Evolutionary conservation across 2,888 invertebrate species (phyloP).

Genomic region (Netelia fuscicornis): DNA sequence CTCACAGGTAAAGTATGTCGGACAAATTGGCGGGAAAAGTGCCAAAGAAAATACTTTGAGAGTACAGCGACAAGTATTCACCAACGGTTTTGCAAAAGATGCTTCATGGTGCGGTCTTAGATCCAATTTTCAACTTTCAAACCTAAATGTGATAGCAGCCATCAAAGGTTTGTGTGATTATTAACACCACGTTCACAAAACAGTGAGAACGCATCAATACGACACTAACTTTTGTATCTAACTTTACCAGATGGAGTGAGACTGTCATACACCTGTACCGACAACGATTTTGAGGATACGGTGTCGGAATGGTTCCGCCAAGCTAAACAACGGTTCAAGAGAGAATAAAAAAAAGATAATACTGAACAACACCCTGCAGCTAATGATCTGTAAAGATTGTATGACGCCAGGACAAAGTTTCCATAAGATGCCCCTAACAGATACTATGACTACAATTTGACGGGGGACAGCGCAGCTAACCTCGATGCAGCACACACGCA

Average conservation of each 20-base stretch:
- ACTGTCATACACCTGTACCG: not conserved
- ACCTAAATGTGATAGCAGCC: not conserved
- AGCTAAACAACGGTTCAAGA: no score
- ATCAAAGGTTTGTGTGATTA: not conserved
- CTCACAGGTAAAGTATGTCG: not conserved
- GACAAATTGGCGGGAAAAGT: not conserved
- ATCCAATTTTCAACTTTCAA: slow-evolving; percentile 1
- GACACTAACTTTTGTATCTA: slow-evolving; percentile 3
- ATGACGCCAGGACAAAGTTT: no score
- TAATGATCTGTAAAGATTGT: no score
- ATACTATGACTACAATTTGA: no score
- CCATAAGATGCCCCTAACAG: no score
- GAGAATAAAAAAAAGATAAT: no score
- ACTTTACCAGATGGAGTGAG: not conserved
- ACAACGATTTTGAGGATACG: no score
- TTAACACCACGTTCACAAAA: not conserved
- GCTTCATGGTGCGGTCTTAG: not conserved
- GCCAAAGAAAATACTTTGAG: not conserved
- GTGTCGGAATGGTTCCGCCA: no score
- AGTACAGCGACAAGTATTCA: not conserved
- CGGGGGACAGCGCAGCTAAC: no score
- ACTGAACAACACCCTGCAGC: no score
- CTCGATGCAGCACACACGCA: no score
- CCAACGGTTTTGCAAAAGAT: not conserved
- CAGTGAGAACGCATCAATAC: not conserved